Evolutionary conservation across 2,888 invertebrate species (phyloP).

Genomic region (Campaea margaritaria): DNA sequence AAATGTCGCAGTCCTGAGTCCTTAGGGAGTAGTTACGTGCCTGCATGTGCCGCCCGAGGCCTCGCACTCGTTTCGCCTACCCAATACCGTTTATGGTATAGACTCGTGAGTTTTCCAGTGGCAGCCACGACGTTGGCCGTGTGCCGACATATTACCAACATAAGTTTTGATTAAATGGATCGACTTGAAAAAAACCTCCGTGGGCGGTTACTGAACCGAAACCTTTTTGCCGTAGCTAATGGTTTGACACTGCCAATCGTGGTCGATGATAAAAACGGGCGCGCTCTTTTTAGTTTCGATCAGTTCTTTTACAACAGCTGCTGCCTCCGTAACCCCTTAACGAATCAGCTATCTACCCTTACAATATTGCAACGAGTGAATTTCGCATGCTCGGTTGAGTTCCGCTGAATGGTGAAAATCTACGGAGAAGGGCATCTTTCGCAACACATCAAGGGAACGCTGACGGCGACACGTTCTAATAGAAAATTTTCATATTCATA

Average conservation of each 20-base stretch:
- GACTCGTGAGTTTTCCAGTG: conserved; percentile 36
- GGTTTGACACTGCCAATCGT: conserved; percentile 26
- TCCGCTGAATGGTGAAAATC: conserved; percentile 65
- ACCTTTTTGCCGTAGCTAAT: conserved; percentile 36
- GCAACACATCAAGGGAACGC: conserved; percentile 74
- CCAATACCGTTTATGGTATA: conserved; percentile 44
- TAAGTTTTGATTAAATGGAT: conserved; percentile 37
- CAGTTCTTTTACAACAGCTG: conserved; percentile 20
- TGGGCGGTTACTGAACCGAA: conserved; percentile 17
- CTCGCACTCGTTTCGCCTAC: conserved; percentile 41
- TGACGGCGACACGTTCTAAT: conserved; percentile 84
- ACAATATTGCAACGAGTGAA: conserved; percentile 42
- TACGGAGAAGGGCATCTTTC: conserved; percentile 61
- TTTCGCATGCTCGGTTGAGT: conserved; percentile 59
- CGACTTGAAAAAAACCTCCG: conserved; percentile 7
- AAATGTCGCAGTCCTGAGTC: conserved; percentile 58
- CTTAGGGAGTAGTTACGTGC: conserved; percentile 67
- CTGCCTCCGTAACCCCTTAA: conserved; percentile 16
- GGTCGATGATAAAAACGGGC: conserved; percentile 28
- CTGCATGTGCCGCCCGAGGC: conserved; percentile 55
- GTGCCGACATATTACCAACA: conserved; percentile 19
- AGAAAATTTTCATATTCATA: conserved; percentile 86
- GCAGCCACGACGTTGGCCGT: conserved; percentile 23
- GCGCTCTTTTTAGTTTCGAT: conserved; percentile 24
- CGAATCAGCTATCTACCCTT: conserved; percentile 24